These are phyloP conservation scores for Cyphomyrus discorhynchus DNA, from an alignment of 2,113 vertebrate species.

Conservation along the genomic window DNA sequence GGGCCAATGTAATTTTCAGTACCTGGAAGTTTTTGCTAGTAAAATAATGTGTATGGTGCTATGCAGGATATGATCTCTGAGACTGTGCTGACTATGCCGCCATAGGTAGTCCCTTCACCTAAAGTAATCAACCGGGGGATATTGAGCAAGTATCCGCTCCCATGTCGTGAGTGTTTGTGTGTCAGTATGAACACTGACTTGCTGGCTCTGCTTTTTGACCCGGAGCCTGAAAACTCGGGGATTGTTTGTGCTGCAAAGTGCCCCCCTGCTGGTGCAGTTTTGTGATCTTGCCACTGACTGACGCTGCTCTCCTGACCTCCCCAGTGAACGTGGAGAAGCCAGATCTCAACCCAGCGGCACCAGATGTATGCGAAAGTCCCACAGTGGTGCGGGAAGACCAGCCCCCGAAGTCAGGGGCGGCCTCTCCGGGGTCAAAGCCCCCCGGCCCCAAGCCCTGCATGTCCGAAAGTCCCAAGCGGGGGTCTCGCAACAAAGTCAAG, in stretches of 20 bases:
- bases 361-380: neutral
- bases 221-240: neutral
- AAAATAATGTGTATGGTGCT: neutral
- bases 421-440: neutral
- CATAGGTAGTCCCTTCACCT: neutral
- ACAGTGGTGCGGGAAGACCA: neutral
- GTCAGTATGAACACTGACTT: neutral
- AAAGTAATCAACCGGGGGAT: neutral
- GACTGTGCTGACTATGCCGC: neutral
- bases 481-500: slow-evolving; percentile 76
- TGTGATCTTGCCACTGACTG: neutral
- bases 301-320: neutral
- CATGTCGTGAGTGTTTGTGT: neutral
- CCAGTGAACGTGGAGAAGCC: neutral
- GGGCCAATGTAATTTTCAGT: neutral
- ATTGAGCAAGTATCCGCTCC: neutral
- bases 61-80: neutral
- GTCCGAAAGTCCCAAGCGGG: slow-evolving; percentile 77
- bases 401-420: neutral
- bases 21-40: neutral
- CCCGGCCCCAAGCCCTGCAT: neutral
- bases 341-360: neutral
- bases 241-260: neutral
- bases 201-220: neutral
- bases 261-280: neutral